phyloP scores from a whole-genome alignment of 64 coral and sea anemone species.

The Orbicella faveolata region DNA sequence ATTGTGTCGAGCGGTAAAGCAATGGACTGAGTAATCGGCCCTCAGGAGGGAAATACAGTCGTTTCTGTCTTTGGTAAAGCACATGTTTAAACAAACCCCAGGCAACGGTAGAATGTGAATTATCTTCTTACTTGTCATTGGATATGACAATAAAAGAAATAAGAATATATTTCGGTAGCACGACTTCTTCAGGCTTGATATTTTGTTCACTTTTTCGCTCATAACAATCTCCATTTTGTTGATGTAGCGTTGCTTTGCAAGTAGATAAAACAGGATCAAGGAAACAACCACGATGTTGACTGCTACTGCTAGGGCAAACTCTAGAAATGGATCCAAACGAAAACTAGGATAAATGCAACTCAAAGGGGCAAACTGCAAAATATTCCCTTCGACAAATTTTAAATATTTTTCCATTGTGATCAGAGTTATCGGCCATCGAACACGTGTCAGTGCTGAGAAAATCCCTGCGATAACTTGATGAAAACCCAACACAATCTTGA shows the following conservation, averaged over 20 bases:
- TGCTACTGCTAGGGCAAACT: constrained; percentile 49
- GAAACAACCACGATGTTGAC: constrained; percentile 42
- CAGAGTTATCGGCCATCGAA: constrained; percentile 64
- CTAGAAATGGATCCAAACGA: constrained; percentile 43
- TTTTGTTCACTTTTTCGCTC: not conserved
- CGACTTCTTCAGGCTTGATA: constrained; percentile 38
- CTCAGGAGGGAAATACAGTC: constrained; percentile 25
- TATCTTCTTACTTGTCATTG: constrained; percentile 43
- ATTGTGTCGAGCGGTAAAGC: constrained; percentile 3
- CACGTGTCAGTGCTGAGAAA: constrained; percentile 65
- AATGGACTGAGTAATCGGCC: constrained; percentile 32
- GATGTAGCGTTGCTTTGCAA: constrained; percentile 13
- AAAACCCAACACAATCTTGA: constrained; percentile 83
- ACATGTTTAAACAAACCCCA: constrained; percentile 5
- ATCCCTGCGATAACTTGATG: constrained; percentile 78
- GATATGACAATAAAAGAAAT: constrained; percentile 36
- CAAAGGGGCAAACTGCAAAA: constrained; percentile 70
- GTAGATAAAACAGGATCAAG: constrained; percentile 37
- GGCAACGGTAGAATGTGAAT: constrained; percentile 26
- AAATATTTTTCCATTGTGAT: constrained; percentile 64
- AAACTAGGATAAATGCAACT: constrained; percentile 46
- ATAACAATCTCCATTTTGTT: not conserved
- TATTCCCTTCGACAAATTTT: constrained; percentile 62
- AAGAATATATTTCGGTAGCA: constrained; percentile 47
- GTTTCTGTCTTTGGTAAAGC: not conserved